Evolutionary conservation across 2,888 invertebrate species (phyloP), one percentile per base, ranked within the genome.

Genomic region (Perizoma affinitatum): DNA sequence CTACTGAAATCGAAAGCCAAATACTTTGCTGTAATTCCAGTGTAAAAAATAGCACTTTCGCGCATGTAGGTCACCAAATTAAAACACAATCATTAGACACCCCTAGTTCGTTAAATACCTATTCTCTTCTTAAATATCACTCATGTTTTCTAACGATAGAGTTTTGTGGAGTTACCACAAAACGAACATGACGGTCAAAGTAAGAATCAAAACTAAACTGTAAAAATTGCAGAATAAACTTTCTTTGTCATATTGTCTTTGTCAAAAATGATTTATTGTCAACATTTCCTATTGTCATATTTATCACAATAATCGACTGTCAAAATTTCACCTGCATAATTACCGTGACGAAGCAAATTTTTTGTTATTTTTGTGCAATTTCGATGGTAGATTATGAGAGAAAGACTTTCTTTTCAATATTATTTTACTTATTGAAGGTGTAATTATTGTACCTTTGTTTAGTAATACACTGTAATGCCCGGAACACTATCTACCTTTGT

Each of bases 361-460:
- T 82, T 77, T 82, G 35, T 42, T 82, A 78, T 79, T 79, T 81
- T 86, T 87, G 83, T 79, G 77, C 81, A 79, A 82, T 79, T 76
- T 72, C 68, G 55, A 61, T 61, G 63, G 72, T 67, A 68, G 78
- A 89, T 87, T 86, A 87, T 75, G 60, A 73, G 82, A 73, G 90
- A 92, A 91, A 91, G 88, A 86, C 90, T 91, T 91, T 91, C 91
- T 89, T 58, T 58, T 42, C 33, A 38, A 58, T 6, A 33, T 48
- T 58, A 53, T 47, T 53, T 53, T 36, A 58, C 58, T 85, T 76
- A n/a, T 76, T 78, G 76, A 79, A 88, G 84, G 87, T 88, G 88
- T 84, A 87, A 90, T 90, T 85, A 88, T 87, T 80, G 72, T 70
- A 74, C 76, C 78, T 78, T 88, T 88, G 86, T 89, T 84, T 86